Evolutionary conservation across 1,140 invertebrate genomes (phyloP).

Genomic region (Heliothis virescens): DNA sequence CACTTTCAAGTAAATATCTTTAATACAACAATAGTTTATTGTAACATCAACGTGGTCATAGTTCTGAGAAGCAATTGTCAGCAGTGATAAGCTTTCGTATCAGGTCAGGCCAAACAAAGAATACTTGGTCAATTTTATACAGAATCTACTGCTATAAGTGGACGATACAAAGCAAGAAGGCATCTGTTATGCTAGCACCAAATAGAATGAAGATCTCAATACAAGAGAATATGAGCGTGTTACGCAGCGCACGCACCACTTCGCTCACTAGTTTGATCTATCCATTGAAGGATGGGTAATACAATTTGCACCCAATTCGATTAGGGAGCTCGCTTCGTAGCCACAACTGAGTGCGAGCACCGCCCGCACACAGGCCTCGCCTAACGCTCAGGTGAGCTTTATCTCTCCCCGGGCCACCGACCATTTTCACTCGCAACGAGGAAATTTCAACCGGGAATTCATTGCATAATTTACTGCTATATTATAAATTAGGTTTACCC

Average conservation of each 20-base stretch:
- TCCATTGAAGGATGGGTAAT: conserved; percentile 48
- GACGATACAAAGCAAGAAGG: background rate
- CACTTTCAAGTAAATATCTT: background rate
- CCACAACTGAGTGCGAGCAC: conserved; percentile 36
- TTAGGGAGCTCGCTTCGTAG: conserved; percentile 42
- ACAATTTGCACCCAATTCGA: conserved; percentile 49
- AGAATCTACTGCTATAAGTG: too few relatives aligned
- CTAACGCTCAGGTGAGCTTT: conserved; percentile 51
- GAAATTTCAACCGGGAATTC: conserved; percentile 61
- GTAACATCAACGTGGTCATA: too few relatives aligned
- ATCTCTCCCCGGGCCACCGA: conserved; percentile 52
- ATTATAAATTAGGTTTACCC: conserved; percentile 62
- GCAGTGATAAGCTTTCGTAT: too few relatives aligned
- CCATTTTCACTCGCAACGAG: conserved; percentile 55
- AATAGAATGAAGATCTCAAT: conserved; percentile 11
- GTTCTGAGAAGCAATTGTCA: too few relatives aligned
- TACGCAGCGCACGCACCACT: conserved; percentile 35
- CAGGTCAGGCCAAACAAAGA: too few relatives aligned
- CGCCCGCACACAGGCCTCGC: conserved; percentile 16
- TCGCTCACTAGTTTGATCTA: conserved; percentile 44
- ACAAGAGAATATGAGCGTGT: background rate
- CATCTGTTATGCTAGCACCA: too few relatives aligned
- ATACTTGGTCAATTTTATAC: too few relatives aligned
- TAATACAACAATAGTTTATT: too few relatives aligned
- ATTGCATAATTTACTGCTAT: conserved; percentile 66